These are phyloP conservation scores for Rhagoletis pomonella DNA, from an alignment of 1,140 invertebrate genomes.

Conservation along the genomic window DNA sequence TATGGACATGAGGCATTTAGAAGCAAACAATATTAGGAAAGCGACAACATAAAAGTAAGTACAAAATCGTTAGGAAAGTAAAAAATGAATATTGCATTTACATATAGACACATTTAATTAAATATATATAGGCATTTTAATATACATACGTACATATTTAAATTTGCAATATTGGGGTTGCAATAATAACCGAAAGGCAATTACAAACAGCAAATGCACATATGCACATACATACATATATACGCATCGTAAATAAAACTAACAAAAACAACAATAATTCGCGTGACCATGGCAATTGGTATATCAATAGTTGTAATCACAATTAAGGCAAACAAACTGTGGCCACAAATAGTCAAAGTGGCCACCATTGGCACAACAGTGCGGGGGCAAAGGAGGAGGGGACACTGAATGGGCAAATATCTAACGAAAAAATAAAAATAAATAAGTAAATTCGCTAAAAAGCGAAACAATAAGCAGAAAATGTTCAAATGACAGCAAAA, in stretches of 20 bases:
- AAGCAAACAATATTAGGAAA: constrained; percentile 14
- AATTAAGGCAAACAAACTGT: constrained; percentile 58
- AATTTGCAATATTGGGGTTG: not conserved
- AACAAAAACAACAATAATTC: not conserved
- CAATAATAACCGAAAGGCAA: not conserved
- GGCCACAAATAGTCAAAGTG: constrained; percentile 54
- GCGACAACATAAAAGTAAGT: not conserved
- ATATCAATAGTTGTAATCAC: constrained; percentile 52
- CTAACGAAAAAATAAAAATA: not conserved
- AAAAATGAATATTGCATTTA: not conserved
- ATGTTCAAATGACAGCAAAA: constrained; percentile 18
- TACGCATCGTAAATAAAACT: not conserved
- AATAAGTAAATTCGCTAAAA: not conserved
- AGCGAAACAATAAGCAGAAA: constrained; percentile 2
- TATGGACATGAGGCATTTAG: too few species aligned
- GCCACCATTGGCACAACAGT: not conserved
- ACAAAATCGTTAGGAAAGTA: not conserved
- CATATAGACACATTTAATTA: not conserved
- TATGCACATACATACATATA: not conserved
- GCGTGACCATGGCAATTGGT: not conserved
- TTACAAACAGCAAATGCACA: not conserved
- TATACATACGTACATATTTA: not conserved
- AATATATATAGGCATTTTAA: not conserved
- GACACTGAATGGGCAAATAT: not conserved
- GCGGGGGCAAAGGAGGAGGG: not conserved